Base-by-base conservation (phyloP, 2,797 vertebrate genomes). In the Pogonophryne albipinna region DNA sequence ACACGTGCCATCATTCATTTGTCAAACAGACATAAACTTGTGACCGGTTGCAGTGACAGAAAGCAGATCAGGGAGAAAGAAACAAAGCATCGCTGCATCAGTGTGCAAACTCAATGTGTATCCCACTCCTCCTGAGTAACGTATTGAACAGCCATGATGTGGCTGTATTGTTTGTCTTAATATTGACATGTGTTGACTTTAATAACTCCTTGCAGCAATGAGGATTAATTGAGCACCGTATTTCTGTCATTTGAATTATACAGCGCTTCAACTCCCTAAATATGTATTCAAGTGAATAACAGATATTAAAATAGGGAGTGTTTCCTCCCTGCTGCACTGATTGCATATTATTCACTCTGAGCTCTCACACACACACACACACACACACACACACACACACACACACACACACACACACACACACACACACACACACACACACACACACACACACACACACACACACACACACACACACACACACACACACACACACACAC, bases 21-120 rank as follows among this genome's bases (percentile, higher is more conserved):
- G 60, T 74, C 60, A 73, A 53, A 66, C 42, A 74, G 23, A 67
- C 42, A 27, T 62, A 66, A 73, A 66, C 57, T 44, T 10, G 19
- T 41, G 60, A 56, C 59, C 52, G 41, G 19, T 13, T 60, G 20
- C 59, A 56, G 57, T 63, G 55, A 74, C 55, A 69, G 12, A 71
- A 31, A 71, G 44, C 72, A 52, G 57, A 6, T 57, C 60, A 53
- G n/a, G 58, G 60, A 46, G 23, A 46, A 34, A 41, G 64, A 12
- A 38, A 42, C 10, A 13, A 38, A 38, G 6, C 20, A n/a, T 51
- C 3, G 12, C 45, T 7, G 45, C 44, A 0, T 50, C 45, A 58
- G 10, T 50, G 13, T 16, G 45, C 11, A 44, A 14, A 6, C 56
- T 60, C 34, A 7, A 9, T 61, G 49, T 38, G 51, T 70, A 20